Base-by-base conservation (phyloP, 1,140 invertebrate genomes). In the Pseudomyrmex sp. region DNA sequence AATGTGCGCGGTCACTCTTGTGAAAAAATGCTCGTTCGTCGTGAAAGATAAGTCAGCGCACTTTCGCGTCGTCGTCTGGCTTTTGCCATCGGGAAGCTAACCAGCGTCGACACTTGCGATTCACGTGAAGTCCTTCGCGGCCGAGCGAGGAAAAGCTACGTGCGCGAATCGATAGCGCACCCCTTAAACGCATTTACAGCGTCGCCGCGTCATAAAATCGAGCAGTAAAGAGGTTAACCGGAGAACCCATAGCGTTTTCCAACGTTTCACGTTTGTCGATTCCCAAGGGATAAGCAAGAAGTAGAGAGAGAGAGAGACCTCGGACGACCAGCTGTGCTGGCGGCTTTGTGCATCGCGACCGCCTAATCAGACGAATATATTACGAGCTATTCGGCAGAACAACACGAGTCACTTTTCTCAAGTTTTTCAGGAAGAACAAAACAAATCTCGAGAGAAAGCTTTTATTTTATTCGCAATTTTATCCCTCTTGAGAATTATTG, bases 101-200 rank as follows among this genome's bases (percentile, higher is more conserved):
- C 44, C n/a, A 44, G 56, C 58, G n/a, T 46, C 63, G 72, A 59
- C 79, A 75, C 72, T 82, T 82, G 75, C 18, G 70, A 75, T 50
- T 82, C 70, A 46, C 58, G 58, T 59, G 79, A 82, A 48, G 13
- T n/a, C 18, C 79, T 70, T 74, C 70, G 18, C 46, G 56, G 46
- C 50, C 79, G 79, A 82, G 52, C 79, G 70, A 75, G 59, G 48
- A 74, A 61, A 44, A n/a, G 61, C 69, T 48, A 54, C 10, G 46
- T 48, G 48, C 18, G 46, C 74, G 65, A 84, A 56, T 72, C 74
- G 61, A 63, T 52, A 52, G 83, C 52, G 35, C n/a, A 62, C 72
- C 10, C 54, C 50, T 83, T 87, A 84, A 87, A 87, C 74, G 80
- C 86, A 84, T 87, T 87, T 87, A 87, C 85, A 84, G 63, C 85